phyloP scores from a whole-genome alignment of 92 coral and sea anemone species.

The Porites rus region DNA sequence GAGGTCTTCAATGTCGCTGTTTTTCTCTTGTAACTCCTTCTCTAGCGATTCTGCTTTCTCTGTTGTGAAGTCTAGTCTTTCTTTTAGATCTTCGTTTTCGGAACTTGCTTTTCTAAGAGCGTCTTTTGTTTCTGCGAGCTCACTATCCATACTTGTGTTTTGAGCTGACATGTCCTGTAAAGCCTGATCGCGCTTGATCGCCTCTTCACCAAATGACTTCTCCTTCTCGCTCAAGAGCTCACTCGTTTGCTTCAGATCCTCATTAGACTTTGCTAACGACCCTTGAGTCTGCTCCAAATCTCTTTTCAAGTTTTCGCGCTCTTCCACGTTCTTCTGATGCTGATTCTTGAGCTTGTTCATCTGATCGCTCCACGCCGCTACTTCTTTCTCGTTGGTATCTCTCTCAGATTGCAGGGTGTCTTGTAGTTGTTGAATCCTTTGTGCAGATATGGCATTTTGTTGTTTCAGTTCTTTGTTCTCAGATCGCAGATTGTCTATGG shows the following conservation, averaged over 20 bases:
- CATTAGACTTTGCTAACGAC: slow-evolving; percentile 49
- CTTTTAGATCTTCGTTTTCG: slow-evolving; percentile 72
- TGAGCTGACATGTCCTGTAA: slow-evolving; percentile 52
- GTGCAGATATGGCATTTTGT: slow-evolving; percentile 41
- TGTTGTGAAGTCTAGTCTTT: slow-evolving; percentile 51
- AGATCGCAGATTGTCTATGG: slow-evolving; percentile 61
- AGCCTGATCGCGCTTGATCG: slow-evolving; percentile 51
- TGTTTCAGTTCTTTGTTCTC: slow-evolving; percentile 71
- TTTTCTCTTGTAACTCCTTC: slow-evolving; percentile 61
- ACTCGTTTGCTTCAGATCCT: slow-evolving; percentile 64
- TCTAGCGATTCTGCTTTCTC: slow-evolving; percentile 75
- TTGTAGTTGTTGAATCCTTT: slow-evolving; percentile 72
- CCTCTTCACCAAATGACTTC: slow-evolving; percentile 36
- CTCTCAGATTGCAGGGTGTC: slow-evolving; percentile 63
- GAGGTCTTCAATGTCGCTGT: slow-evolving; percentile 73
- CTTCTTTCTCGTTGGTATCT: slow-evolving; percentile 79
- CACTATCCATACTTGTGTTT: slow-evolving; percentile 54
- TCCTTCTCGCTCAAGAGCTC: slow-evolving; percentile 68
- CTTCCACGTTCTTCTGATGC: slow-evolving; percentile 48
- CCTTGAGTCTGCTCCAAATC: slow-evolving; percentile 65
- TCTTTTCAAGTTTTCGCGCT: slow-evolving; percentile 52
- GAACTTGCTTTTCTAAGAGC: slow-evolving; percentile 58
- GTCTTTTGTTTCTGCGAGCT: slow-evolving; percentile 69
- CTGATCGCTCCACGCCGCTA: slow-evolving; percentile 69
- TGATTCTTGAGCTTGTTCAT: slow-evolving; percentile 61